Evolutionary conservation across 92 coral and sea anemone genomes (phyloP), one percentile per base, ranked within the genome.

Genomic region (Heteractis magnifica): DNA sequence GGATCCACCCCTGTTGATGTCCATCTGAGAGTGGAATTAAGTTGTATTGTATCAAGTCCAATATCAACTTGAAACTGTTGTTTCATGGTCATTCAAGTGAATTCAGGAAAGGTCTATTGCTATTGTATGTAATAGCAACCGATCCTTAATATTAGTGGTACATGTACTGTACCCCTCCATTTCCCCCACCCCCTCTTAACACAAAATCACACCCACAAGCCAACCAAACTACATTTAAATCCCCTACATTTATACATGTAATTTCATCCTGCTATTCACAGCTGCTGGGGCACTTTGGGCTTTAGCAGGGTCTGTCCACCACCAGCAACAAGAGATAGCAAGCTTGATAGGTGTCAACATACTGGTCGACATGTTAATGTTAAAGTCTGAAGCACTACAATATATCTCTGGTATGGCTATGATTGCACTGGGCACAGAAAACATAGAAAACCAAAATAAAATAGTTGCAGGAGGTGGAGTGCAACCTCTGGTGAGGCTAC

Each of bases 261-360:
- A 62, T 62, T 18, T 15, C 16, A 58, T n/a, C 53, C 7, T 72
- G 20, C 10, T n/a, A 18, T 49, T 51, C 51, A 41, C 80, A 96
- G 99, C 98, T 76, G 99, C 99, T 41, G 93, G 94, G 83, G 98
- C 98, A 18, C 81, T 96, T 81, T 96, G 99, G 99, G 97, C 99
- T 10, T 80, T 96, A 65, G 99, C 99, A 8, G 99, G 99, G 48
- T 88, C 93, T 34, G 86, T 90, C 2, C 94, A 93, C 53, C 89
- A 80, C 58, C 99, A 92, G 65, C 99, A 96, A 83, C 95, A 90
- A 58, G 97, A 92, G 18, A 96, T 96, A 18, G 99, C 99, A 41
- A 90, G 95, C 80, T 90, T 94, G 92, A 96, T 96, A 72, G 99
- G 99, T 51, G 95, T 96, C 19, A 90, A 95, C 79, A 92, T 95